Conservation (phyloP, 1,140 invertebrate genomes). For the Micrasema minimum region DNA sequence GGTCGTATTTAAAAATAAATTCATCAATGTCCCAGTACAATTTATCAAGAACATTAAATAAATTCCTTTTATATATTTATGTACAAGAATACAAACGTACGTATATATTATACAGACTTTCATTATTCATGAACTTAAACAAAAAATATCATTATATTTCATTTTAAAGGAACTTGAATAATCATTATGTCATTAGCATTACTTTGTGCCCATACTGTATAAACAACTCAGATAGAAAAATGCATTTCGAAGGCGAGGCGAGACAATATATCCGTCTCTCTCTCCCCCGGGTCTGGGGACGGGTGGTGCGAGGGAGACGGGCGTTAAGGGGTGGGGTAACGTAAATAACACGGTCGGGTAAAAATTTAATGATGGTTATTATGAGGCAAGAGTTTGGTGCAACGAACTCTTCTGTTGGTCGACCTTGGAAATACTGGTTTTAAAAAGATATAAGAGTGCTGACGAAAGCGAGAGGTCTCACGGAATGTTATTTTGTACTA, state of each 20-base stretch:
- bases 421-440: slow-evolving; percentile 45
- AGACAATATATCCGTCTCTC: slow-evolving; percentile 31
- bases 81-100: not conserved
- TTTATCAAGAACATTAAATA: not conserved
- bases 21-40: not conserved
- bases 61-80: not conserved
- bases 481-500: no score
- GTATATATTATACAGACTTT: not conserved
- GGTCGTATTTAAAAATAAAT: not conserved
- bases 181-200: slow-evolving; percentile 35
- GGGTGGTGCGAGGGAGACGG: slow-evolving; percentile 29
- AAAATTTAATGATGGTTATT: slow-evolving; percentile 54
- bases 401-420: slow-evolving; percentile 36
- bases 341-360: slow-evolving; percentile 53
- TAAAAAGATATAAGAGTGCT: slow-evolving; percentile 3
- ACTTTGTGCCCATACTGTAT: slow-evolving; percentile 39
- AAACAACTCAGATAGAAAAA: slow-evolving; percentile 51
- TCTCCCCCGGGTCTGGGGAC: slow-evolving; percentile 25
- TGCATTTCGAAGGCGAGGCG: slow-evolving; percentile 39
- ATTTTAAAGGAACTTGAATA: slow-evolving; percentile 27
- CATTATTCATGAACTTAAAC: slow-evolving; percentile 27
- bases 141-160: slow-evolving; percentile 16
- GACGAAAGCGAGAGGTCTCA: not conserved
- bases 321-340: slow-evolving; percentile 44
- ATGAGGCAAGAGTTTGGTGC: slow-evolving; percentile 47